Base-by-base conservation (phyloP, 2,888 invertebrate genomes). In the Neoaliturus tenellus region DNA sequence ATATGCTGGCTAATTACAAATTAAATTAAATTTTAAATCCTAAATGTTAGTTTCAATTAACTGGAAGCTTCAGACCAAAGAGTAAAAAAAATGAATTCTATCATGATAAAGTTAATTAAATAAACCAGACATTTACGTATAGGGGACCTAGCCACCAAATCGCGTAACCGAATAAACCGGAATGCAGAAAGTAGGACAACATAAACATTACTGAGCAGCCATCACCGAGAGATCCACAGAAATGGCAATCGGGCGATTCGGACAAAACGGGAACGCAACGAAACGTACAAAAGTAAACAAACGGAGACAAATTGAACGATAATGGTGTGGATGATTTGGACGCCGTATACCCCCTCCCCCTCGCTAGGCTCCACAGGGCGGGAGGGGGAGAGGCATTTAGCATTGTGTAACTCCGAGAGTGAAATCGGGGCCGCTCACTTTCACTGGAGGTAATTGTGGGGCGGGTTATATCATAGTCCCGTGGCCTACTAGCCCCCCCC, bases 401-500 rank as follows among this genome's bases (percentile, higher is more conserved):
- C 33, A 78, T 78, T 78, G 78, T 78, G 78, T 78, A 78, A 78
- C 55, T 55, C 78, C 25, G 78, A 78, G 55, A 78, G 78, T 33
- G 78, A 78, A 78, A 78, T 78, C 78, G 78, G 55, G 78, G 78
- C 55, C 78, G 35, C 28, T 25, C 10, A 55, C 78, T 78, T 78
- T 78, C 78, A 78, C 78, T 78, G 35, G 78, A 78, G 78, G 78
- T 78, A 78, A 78, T 78, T 78, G 78, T 78, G 78, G 31, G 78
- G n/a, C 78, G 33, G 78, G 78, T 78, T 78, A 78, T 78, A 78
- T 78, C 78, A 78, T 35, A 78, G 78, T 55, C 33, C 78, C 55
- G 44, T 75, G 78, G 78, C 78, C 55, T 31, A 48, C 73, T 39
- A 39, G 44, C 73, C 44, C 73, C 73, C 28, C 44, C 28, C 71